Percentiles rank a stretch among this genome's conserved stretches.
Evolutionary conservation across 2,113 vertebrate genomes (phyloP).

Genomic region (Podarcis cretensis): DNA sequence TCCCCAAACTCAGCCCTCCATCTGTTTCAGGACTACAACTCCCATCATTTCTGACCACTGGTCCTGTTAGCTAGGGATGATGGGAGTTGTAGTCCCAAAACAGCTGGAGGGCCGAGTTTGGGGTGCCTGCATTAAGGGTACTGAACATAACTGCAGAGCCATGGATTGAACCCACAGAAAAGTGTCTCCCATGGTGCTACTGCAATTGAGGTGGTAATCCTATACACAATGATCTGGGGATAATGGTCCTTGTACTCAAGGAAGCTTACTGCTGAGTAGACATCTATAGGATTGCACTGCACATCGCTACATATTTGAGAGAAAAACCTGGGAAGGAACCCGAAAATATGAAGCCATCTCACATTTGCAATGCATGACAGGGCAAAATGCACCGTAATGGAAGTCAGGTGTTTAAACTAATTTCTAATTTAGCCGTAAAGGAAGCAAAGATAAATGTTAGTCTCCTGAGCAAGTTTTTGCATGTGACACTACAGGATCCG

Average conservation of each 20-base stretch:
- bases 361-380: slow-evolving; percentile 62
- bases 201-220: background rate
- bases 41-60: no score
- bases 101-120: no score
- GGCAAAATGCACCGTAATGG: slow-evolving; percentile 58
- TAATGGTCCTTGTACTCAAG: background rate
- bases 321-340: slow-evolving; percentile 44
- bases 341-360: slow-evolving; percentile 53
- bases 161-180: no score
- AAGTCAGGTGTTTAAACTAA: slow-evolving; percentile 73
- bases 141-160: no score
- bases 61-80: no score
- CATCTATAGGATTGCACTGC: background rate
- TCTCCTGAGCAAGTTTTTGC: slow-evolving; percentile 62
- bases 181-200: no score
- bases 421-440: slow-evolving; percentile 75
- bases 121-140: no score
- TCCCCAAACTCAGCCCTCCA: no score
- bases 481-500: slow-evolving; percentile 65
- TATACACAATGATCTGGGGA: background rate
- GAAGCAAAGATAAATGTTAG: slow-evolving; percentile 74
- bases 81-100: no score
- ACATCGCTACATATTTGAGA: slow-evolving; percentile 42
- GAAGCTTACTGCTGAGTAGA: background rate
- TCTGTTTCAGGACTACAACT: no score